Evolutionary conservation across 2,113 vertebrate genomes (phyloP).

Genomic region (Lamprotornis superbus): DNA sequence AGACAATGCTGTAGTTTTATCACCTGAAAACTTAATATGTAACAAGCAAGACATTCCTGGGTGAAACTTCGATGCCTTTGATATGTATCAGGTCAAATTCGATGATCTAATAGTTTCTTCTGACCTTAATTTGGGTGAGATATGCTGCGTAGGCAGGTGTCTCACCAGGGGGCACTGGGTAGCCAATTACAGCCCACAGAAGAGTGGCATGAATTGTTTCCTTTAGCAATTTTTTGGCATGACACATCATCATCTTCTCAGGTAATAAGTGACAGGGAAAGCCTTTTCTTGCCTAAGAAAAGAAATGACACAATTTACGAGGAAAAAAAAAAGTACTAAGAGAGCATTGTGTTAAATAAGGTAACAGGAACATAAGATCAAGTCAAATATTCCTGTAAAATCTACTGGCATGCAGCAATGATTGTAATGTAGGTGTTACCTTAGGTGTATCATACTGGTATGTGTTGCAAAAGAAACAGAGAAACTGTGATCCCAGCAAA

Average conservation of each 20-base stretch:
- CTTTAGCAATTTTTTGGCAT: not conserved
- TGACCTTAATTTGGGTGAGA: not conserved
- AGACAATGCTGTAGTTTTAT: not conserved
- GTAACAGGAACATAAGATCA: not conserved
- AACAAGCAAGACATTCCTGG: constrained; percentile 11
- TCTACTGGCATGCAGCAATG: not conserved
- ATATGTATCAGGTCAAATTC: not conserved
- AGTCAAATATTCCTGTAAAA: not conserved
- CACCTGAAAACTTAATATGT: not conserved
- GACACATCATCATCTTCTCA: not conserved
- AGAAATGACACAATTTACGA: not conserved
- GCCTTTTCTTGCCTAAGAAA: not conserved
- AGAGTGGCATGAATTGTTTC: not conserved
- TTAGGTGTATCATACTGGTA: not conserved
- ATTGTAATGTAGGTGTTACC: not conserved
- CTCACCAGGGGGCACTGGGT: not conserved
- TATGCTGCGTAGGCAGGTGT: not conserved
- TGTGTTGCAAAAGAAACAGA: not conserved
- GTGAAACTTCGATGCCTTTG: constrained; percentile 8
- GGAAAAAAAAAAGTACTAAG: not conserved
- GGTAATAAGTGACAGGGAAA: constrained; percentile 7
- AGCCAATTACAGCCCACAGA: not conserved
- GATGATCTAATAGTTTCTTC: not conserved
- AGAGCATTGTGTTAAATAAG: not conserved
- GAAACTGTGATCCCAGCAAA: not conserved